A percentile compares a stretch with the other conserved stretches of the same genome.
phyloP scores from a whole-genome alignment of 2,113 vertebrate species.

The Mesoclemmys tuberculata region DNA sequence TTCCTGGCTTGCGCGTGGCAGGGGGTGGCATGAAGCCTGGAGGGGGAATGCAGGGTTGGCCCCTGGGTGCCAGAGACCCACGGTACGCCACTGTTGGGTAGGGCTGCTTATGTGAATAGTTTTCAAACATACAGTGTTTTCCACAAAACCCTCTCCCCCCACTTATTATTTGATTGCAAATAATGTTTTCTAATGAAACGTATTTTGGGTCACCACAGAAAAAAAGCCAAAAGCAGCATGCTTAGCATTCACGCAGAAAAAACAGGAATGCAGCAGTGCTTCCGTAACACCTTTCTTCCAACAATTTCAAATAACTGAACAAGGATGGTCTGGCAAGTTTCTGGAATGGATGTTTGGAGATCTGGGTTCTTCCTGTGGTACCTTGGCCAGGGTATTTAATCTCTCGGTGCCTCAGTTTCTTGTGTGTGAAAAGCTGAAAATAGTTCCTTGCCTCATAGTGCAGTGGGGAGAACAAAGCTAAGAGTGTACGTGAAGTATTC shows the following conservation, averaged over 20 bases:
- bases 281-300: neutral
- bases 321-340: neutral
- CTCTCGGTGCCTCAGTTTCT: neutral
- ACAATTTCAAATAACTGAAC: neutral
- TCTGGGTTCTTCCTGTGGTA: neutral
- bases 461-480: neutral
- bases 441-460: neutral
- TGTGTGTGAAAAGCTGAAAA: neutral
- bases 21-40: too few species aligned
- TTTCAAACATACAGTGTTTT: neutral
- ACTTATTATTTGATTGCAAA: neutral
- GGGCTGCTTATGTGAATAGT: neutral
- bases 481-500: neutral
- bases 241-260: neutral
- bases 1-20: too few species aligned
- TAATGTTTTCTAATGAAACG: neutral
- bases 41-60: too few species aligned
- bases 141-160: neutral
- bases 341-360: neutral
- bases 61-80: too few species aligned
- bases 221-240: neutral
- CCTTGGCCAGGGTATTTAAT: neutral
- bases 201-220: neutral
- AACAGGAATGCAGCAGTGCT: neutral
- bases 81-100: neutral